Conservation (phyloP, 2,888 invertebrate species). For the Xanthia togata region DNA sequence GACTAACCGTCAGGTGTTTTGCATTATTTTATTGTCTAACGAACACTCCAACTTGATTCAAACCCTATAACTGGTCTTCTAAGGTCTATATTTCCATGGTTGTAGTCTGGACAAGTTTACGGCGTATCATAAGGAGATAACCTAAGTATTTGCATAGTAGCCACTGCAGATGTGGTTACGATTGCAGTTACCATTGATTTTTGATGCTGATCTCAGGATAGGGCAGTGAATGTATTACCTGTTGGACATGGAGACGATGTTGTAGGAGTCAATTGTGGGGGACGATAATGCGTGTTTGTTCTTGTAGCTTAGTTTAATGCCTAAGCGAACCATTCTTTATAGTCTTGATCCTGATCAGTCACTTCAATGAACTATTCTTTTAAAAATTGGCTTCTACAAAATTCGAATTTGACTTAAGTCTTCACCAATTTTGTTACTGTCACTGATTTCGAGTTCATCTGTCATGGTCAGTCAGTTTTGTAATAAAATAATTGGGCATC, state of each 20-base stretch:
- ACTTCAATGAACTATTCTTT: background rate
- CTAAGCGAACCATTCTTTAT: background rate
- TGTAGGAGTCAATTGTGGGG: slow-evolving; percentile 20
- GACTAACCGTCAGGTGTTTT: slow-evolving; percentile 62
- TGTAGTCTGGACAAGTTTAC: slow-evolving; percentile 33
- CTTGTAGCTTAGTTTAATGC: slow-evolving; percentile 1
- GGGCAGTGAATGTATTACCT: slow-evolving; percentile 16
- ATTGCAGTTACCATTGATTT: slow-evolving; percentile 54
- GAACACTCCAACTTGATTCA: background rate
- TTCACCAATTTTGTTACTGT: background rate
- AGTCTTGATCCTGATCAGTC: no score
- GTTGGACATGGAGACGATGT: slow-evolving; percentile 6
- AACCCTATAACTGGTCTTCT: fast-evolving
- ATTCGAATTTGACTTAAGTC: background rate
- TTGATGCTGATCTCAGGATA: slow-evolving; percentile 46
- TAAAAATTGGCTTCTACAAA: background rate
- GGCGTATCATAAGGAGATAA: slow-evolving; percentile 54
- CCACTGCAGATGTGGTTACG: slow-evolving; percentile 58
- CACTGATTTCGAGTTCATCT: background rate
- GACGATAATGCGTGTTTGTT: slow-evolving; percentile 12
- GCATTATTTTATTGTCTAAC: slow-evolving; percentile 67
- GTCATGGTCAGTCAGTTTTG: no score
- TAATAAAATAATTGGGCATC: no score
- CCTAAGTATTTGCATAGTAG: slow-evolving; percentile 66
- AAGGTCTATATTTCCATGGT: slow-evolving; percentile 7